Conservation (phyloP, 1,140 invertebrate species). For the Tenebrio molitor region DNA sequence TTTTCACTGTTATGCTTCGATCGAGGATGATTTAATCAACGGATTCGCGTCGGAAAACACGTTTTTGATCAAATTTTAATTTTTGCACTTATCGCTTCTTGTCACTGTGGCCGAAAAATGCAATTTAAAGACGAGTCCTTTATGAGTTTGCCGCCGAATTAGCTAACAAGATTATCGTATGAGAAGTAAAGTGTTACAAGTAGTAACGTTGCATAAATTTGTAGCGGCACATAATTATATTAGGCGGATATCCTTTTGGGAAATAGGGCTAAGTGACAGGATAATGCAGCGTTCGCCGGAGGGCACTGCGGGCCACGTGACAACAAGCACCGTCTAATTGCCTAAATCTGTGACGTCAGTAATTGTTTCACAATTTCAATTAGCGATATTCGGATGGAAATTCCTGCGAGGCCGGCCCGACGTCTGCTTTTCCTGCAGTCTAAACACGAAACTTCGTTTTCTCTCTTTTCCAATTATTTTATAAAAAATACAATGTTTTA, state of each 20-base stretch:
- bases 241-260: constrained; percentile 56
- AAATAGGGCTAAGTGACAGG: constrained; percentile 59
- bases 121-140: not conserved
- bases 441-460: constrained; percentile 5
- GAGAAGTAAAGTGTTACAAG: constrained; percentile 46
- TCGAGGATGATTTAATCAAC: too few relatives aligned
- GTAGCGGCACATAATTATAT: constrained; percentile 55
- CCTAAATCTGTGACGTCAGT: constrained; percentile 57
- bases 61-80: too few relatives aligned
- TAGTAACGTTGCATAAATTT: constrained; percentile 41
- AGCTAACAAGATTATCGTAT: constrained; percentile 21
- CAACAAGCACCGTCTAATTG: constrained; percentile 53
- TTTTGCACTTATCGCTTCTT: too few relatives aligned
- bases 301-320: constrained; percentile 51
- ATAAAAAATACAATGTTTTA: too few relatives aligned
- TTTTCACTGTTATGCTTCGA: not conserved
- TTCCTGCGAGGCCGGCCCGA: constrained; percentile 28
- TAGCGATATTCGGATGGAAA: constrained; percentile 42
- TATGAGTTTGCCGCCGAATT: not conserved
- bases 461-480: too few relatives aligned
- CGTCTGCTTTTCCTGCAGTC: constrained; percentile 11
- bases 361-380: constrained; percentile 57
- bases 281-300: constrained; percentile 54
- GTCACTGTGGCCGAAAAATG: too few relatives aligned
- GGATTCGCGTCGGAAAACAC: too few relatives aligned